Percentiles rank a stretch among this genome's conserved stretches.
Conservation (phyloP, 2,888 invertebrate genomes). For the Copidosoma aretas region DNA sequence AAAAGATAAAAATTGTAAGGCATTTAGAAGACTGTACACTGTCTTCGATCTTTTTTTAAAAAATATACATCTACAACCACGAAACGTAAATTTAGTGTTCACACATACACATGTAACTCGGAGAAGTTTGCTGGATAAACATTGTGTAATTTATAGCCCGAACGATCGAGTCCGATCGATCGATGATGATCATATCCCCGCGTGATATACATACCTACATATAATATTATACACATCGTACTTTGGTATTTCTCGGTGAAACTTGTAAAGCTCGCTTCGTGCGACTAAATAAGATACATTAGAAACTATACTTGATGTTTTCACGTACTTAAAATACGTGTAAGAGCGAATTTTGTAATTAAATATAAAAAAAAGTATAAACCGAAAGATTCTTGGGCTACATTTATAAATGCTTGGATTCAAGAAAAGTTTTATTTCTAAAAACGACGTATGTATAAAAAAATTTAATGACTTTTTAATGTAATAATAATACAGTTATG, state of each 20-base stretch:
- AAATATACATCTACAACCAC: conserved; percentile 17
- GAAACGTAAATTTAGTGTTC: not conserved
- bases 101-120: no score
- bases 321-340: conserved; percentile 31
- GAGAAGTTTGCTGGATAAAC: no score
- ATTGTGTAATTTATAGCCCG: not conserved
- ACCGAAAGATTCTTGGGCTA: no score
- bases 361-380: no score
- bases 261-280: conserved; percentile 29
- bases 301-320: not conserved
- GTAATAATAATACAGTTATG: no score
- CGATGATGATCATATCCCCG: conserved; percentile 24
- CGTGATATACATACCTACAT: conserved; percentile 21
- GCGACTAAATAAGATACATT: no score
- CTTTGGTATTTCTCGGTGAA: conserved; percentile 35
- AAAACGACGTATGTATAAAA: no score
- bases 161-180: not conserved
- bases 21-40: conserved; percentile 28
- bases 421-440: no score
- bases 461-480: no score
- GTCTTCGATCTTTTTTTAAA: conserved; percentile 29
- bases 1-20: conserved; percentile 21
- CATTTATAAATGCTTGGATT: no score
- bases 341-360: conserved; percentile 9
- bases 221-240: not conserved